phyloP scores from a whole-genome alignment of 2,888 invertebrate species.

The Apodemia duryi region DNA sequence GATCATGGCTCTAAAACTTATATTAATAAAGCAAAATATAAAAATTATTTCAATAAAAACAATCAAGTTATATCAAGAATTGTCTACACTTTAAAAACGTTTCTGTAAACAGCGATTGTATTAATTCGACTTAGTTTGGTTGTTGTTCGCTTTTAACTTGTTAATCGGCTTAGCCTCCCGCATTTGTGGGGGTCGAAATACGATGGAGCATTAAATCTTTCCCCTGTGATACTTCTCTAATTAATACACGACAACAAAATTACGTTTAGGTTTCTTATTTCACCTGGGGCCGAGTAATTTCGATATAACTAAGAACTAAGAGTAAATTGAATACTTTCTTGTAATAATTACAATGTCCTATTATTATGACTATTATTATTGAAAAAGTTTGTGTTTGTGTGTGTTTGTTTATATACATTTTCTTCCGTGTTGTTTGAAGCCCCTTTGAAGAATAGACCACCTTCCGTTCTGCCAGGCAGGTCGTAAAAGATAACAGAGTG shows the following conservation, averaged over 20 bases:
- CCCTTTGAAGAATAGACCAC: no score
- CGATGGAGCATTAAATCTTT: conserved; percentile 36
- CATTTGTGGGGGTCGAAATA: conserved; percentile 32
- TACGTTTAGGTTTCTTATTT: conserved; percentile 17
- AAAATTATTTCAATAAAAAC: no score
- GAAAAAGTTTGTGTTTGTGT: neutral
- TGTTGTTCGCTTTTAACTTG: conserved; percentile 38
- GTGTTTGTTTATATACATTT: no score
- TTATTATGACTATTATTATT: neutral
- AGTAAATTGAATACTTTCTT: neutral
- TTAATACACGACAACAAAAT: conserved; percentile 35
- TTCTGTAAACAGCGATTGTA: conserved; percentile 24
- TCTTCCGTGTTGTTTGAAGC: no score
- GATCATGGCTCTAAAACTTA: no score
- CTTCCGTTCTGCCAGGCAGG: no score
- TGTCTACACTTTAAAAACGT: conserved; percentile 13
- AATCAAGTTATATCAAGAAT: neutral
- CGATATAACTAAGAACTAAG: neutral
- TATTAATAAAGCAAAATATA: no score
- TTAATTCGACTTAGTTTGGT: conserved; percentile 29
- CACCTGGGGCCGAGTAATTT: conserved; percentile 5
- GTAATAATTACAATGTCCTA: neutral
- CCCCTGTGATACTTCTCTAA: conserved; percentile 40
- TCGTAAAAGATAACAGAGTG: no score
- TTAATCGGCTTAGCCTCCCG: conserved; percentile 62